Percentiles rank a stretch among this genome's conserved stretches.
Evolutionary conservation across 2,888 invertebrate genomes (phyloP).

Genomic region (Chymomyza fuscimana): DNA sequence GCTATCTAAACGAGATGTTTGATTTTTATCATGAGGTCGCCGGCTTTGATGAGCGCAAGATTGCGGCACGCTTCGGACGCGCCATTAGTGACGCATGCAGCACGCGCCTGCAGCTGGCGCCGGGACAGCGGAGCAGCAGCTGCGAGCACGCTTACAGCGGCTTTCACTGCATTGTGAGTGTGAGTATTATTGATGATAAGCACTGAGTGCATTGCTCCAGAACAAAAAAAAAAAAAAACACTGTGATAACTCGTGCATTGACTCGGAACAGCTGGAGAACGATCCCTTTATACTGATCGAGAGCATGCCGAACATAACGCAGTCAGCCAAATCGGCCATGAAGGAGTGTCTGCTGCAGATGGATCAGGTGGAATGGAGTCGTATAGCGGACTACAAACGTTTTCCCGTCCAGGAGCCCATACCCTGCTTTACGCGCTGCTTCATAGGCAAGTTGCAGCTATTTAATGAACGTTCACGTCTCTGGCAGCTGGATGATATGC

Average conservation of each 20-base stretch:
- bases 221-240: background rate
- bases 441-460: slow-evolving; percentile 61
- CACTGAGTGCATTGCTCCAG: slow-evolving; percentile 42
- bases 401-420: slow-evolving; percentile 70
- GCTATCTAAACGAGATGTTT: slow-evolving; percentile 70
- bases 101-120: slow-evolving; percentile 43
- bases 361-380: slow-evolving; percentile 63
- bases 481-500: slow-evolving; percentile 64
- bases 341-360: slow-evolving; percentile 66
- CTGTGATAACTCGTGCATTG: slow-evolving; percentile 23
- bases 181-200: slow-evolving; percentile 51
- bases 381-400: slow-evolving; percentile 48
- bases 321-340: slow-evolving; percentile 66
- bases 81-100: slow-evolving; percentile 66
- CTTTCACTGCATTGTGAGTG: slow-evolving; percentile 73
- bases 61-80: slow-evolving; percentile 59
- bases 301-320: slow-evolving; percentile 55
- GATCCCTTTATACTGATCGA: slow-evolving; percentile 75
- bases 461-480: slow-evolving; percentile 59
- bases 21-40: slow-evolving; percentile 58
- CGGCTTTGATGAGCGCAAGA: slow-evolving; percentile 60
- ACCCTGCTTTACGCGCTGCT: slow-evolving; percentile 73
- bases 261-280: slow-evolving; percentile 62
- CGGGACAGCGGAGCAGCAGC: slow-evolving; percentile 34
- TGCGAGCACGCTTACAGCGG: slow-evolving; percentile 72